Evolutionary conservation across 2,113 vertebrate species (phyloP), one percentile per base, ranked within the genome.

Genomic region (Ceyx cyanopectus): DNA sequence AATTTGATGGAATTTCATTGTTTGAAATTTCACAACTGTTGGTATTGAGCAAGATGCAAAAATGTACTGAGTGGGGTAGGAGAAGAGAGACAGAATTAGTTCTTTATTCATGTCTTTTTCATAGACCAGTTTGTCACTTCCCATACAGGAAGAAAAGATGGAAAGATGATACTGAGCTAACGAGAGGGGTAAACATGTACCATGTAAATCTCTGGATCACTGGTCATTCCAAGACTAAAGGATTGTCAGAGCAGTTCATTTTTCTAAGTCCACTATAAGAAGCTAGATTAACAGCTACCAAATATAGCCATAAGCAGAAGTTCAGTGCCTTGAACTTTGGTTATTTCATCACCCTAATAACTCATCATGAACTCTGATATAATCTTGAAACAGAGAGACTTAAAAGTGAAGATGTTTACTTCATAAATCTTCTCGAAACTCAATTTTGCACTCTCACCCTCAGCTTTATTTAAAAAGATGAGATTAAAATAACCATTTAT

Each of bases 1-100:
- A 93, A 48, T 24, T 79, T 82, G 61, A 82, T 46, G 30, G 50
- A 76, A 37, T 37, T 37, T 65, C 62, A 69, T 68, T 81, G 87
- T 85, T 69, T 93, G 50, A 92, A 85, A 87, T 93, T 85, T 82
- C 58, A 54, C 78, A 95, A 62, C 45, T 8, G 0, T 32, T 81
- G n/a, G 40, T 79, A 76, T 50, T 91, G 86, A 95, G 77, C 43
- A 93, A 92, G 66, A 91, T 53, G 50, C 12, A 81, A 87, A 92
- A 91, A 60, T 66, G n/a, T 53, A 30, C 54, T 41, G 29, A 81
- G 18, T 30, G 24, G 26, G 14, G 23, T 8, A n/a, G 14, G 32
- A 61, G 15, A 72, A 72, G 67, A 90, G 50, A 78, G 30, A 74
- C 10, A 34, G 19, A 27, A 69, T 79, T 81, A 81, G 53, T 81